phyloP scores from a whole-genome alignment of 2,797 vertebrate species.

The Pangasius mekongensis region DNA sequence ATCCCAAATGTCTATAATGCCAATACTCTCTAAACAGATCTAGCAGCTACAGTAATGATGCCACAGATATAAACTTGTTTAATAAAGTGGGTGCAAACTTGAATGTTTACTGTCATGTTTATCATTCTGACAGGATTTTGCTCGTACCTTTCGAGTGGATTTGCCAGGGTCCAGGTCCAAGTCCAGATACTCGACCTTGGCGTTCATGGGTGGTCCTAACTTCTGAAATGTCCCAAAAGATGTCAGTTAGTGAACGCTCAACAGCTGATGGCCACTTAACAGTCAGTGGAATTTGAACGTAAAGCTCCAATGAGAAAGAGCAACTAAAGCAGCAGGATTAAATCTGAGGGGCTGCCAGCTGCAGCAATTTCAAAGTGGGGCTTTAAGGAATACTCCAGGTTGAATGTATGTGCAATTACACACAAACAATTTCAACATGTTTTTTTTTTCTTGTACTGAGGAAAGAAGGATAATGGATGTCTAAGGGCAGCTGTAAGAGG shows the following conservation, averaged over 20 bases:
- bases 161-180: constrained; percentile 93
- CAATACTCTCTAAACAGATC: neutral
- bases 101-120: no score
- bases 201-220: constrained; percentile 74
- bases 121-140: neutral
- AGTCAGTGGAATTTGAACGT: neutral
- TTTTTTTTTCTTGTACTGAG: neutral
- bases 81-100: neutral
- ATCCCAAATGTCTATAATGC: neutral
- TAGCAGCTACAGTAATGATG: neutral
- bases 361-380: neutral
- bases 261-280: neutral
- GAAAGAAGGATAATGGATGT: neutral
- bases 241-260: neutral
- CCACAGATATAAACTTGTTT: neutral
- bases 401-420: neutral
- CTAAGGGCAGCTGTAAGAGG: neutral
- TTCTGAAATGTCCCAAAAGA: constrained; percentile 66
- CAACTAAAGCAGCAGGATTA: neutral
- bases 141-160: constrained; percentile 91
- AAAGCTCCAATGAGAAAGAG: constrained; percentile 12
- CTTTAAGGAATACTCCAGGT: constrained; percentile 8
- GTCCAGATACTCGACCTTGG: constrained; percentile 97
- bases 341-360: neutral
- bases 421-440: neutral